Evolutionary conservation across 2,797 vertebrate species (phyloP), one percentile per base, ranked within the genome.

Genomic region (Darevskia nairensis): DNA sequence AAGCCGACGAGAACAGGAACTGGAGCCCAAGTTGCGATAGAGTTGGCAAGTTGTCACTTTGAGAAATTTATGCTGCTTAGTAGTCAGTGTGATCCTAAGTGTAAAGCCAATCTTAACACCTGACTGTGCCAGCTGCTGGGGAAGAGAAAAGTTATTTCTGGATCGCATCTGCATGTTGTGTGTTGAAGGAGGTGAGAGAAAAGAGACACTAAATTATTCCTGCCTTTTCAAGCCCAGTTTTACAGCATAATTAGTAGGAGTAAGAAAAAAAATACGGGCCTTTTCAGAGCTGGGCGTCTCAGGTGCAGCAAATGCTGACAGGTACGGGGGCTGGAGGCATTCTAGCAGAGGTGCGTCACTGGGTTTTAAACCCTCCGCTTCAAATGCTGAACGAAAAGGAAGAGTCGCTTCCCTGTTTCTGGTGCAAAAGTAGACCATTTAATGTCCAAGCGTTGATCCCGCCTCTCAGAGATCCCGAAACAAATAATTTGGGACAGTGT

Each of bases 1-100:
- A 95, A 96, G 95, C 96, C 96, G 96, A 95, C 96, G 93, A 97
- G 96, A 97, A 95, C 92, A 96, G 91, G 88, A 95, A 84, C 90
- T 95, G 83, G 89, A 82, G 92, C 95, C 95, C 95, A 94, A 95
- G 93, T 96, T 95, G 92, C 95, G 95, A 95, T 94, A 95, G 95
- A 95, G 92, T 93, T 96, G 95, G 95, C 95, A 96, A 93, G 86
- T 92, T 93, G 89, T 95, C 86, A 66, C 93, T 95, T 96, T 87
- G 94, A 94, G 95, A 95, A 97, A 92, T 85, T 95, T 95, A 95
- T 94, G 93, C 96, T 95, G 93, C 95, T 94, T 95, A 92, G 89
- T 96, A 94, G 93, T 94, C 32, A 0, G 90, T 93, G 93, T 95
- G 93, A 93, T 95, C 96, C 55, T 94, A 94, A 89, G 92, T 92